A percentile compares a stretch with the other conserved stretches of the same genome.
phyloP scores from a whole-genome alignment of 2,888 invertebrate species.

The Iphiclides podalirius region DNA sequence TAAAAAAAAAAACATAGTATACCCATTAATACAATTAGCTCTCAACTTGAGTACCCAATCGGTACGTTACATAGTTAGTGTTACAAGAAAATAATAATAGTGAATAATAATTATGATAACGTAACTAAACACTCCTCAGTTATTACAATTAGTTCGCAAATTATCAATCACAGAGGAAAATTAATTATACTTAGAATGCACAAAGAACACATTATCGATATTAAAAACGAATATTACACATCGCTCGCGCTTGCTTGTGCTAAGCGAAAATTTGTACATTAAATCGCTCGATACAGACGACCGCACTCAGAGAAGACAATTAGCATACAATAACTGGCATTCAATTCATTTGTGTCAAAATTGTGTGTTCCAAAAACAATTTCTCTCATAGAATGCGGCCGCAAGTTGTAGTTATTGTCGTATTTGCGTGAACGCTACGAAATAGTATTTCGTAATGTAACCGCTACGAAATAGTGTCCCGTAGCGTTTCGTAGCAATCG shows the following conservation, averaged over 20 bases:
- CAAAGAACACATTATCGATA: constrained; percentile 17
- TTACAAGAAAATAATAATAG: constrained; percentile 43
- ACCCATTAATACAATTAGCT: constrained; percentile 67
- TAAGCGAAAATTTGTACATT: constrained; percentile 52
- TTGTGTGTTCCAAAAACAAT: too few species aligned
- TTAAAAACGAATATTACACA: constrained; percentile 20
- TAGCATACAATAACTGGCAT: too few species aligned
- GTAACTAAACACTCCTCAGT: constrained; percentile 30
- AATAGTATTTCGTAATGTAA: neutral
- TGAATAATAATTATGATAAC: neutral
- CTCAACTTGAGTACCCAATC: constrained; percentile 46
- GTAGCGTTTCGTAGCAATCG: neutral
- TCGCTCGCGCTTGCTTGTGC: constrained; percentile 28
- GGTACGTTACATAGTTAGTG: constrained; percentile 42
- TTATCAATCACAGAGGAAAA: constrained; percentile 26
- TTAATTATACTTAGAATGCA: constrained; percentile 20
- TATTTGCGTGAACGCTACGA: neutral
- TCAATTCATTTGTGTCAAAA: too few species aligned
- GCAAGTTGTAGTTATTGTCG: constrained; percentile 34
- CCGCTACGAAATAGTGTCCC: constrained; percentile 35
- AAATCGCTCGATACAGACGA: constrained; percentile 39
- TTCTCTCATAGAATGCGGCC: too few species aligned
- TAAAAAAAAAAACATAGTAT: constrained; percentile 59
- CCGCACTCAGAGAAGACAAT: too few species aligned
- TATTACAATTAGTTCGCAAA: constrained; percentile 21